A percentile compares a stretch with the other conserved stretches of the same genome.
Evolutionary conservation across 2,113 vertebrate genomes (phyloP).

Genomic region (Antigone vipio): DNA sequence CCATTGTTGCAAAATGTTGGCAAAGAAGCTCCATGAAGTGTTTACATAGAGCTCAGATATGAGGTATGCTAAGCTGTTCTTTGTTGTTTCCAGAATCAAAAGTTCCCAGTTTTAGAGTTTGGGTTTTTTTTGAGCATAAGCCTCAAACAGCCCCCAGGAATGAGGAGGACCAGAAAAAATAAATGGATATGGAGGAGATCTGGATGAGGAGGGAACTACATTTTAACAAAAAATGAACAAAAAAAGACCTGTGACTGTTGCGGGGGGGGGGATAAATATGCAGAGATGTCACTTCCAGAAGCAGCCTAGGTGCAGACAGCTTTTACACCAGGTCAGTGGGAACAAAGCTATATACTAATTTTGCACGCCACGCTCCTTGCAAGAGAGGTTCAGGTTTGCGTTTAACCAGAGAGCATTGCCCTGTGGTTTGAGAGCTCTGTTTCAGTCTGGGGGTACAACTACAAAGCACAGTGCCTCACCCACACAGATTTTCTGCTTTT

Average conservation of each 20-base stretch:
- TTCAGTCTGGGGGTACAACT: neutral
- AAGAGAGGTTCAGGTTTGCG: neutral
- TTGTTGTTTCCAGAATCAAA: neutral
- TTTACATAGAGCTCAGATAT: neutral
- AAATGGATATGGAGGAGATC: neutral
- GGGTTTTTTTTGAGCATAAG: neutral
- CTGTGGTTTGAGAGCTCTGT: neutral
- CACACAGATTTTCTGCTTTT: constrained; percentile 3
- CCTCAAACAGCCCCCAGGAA: rapidly evolving
- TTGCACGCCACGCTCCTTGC: neutral
- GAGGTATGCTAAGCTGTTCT: neutral
- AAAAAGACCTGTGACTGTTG: neutral
- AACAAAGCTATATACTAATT: neutral
- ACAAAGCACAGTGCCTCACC: neutral
- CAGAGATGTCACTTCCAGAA: neutral
- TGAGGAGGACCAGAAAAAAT: neutral
- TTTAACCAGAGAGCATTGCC: neutral
- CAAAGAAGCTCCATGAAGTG: neutral
- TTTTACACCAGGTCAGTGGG: neutral
- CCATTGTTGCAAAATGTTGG: neutral
- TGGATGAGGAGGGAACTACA: neutral
- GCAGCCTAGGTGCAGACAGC: neutral
- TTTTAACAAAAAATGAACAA: neutral
- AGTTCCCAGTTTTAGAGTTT: neutral
- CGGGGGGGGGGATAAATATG: neutral